These are phyloP conservation scores for Pristionchus arcanus DNA, from an alignment of 2,888 invertebrate genomes.

Conservation along the genomic window DNA sequence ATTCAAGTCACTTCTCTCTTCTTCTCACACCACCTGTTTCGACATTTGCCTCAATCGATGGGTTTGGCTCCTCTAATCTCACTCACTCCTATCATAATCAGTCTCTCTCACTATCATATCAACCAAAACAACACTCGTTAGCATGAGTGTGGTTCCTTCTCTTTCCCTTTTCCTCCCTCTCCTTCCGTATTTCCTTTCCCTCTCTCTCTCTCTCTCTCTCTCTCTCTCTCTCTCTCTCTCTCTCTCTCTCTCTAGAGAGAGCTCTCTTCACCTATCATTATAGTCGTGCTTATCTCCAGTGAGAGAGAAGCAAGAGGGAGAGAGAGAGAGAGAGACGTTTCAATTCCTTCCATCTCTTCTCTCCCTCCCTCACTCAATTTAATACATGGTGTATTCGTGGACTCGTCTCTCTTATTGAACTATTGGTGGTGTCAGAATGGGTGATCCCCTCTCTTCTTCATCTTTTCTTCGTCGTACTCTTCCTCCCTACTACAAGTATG, in stretches of 20 bases:
- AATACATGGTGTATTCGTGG: not conserved
- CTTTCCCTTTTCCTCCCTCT: slow-evolving; percentile 13
- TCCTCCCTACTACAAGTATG: slow-evolving; percentile 75
- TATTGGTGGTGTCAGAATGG: not conserved
- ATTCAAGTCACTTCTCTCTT: not conserved
- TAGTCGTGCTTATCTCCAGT: slow-evolving; percentile 32
- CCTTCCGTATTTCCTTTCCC: slow-evolving; percentile 2
- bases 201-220: slow-evolving; percentile 28
- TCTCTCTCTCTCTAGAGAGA: not conserved
- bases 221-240: not conserved
- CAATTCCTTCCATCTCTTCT: slow-evolving; percentile 1
- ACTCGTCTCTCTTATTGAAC: too few species aligned
- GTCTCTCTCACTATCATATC: slow-evolving; percentile 16
- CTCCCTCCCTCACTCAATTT: not conserved
- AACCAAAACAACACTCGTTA: slow-evolving; percentile 33
- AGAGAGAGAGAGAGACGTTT: slow-evolving; percentile 4
- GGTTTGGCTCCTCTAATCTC: slow-evolving; percentile 31
- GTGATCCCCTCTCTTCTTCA: not conserved
- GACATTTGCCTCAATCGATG: slow-evolving; percentile 43
- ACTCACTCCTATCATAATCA: slow-evolving; percentile 41
- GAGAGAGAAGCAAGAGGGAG: not conserved
- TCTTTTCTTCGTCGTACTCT: slow-evolving; percentile 51
- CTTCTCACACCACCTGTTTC: slow-evolving; percentile 38
- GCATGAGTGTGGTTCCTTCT: not conserved
- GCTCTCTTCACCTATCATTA: slow-evolving; percentile 36